phyloP scores from a whole-genome alignment of 2,888 invertebrate genomes.

The Pseudanteris insignis region DNA sequence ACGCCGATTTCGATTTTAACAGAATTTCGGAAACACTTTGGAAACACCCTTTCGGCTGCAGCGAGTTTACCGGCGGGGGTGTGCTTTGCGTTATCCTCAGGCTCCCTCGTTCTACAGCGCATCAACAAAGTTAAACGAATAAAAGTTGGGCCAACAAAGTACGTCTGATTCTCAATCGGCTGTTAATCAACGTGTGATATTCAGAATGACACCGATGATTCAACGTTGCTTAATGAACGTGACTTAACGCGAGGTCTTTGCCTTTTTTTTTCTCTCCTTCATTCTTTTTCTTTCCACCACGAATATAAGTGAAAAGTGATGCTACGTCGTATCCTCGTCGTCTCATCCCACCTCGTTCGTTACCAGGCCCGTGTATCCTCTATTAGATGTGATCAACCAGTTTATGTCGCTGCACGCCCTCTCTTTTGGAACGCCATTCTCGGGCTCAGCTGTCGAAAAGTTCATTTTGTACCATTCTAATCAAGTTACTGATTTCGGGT shows the following conservation, averaged over 20 bases:
- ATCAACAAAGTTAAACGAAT: background rate
- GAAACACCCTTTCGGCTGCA: constrained; percentile 22
- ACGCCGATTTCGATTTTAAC: constrained; percentile 7
- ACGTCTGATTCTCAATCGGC: background rate
- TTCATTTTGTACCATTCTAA: constrained; percentile 2
- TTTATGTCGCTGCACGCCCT: constrained; percentile 15
- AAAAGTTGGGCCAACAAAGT: background rate
- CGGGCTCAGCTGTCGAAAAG: constrained; percentile 15
- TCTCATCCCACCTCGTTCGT: constrained; percentile 18
- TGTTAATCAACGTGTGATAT: background rate
- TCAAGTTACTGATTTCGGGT: constrained; percentile 1
- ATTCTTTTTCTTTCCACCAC: no score
- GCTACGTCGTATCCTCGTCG: constrained; percentile 27
- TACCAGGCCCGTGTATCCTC: constrained; percentile 25
- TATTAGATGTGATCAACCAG: constrained; percentile 25
- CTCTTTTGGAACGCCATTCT: constrained; percentile 14
- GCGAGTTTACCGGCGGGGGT: background rate
- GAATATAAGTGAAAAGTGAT: constrained; percentile 25
- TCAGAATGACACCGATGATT: no score
- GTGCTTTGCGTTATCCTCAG: background rate
- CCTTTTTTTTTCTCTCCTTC: constrained; percentile 9
- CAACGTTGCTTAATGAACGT: no score
- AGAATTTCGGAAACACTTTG: constrained; percentile 24
- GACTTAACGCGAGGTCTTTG: no score
- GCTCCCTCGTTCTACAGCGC: background rate